These are phyloP conservation scores for Scarus forsteni DNA, from an alignment of 2,797 vertebrate genomes.

Conservation along the genomic window DNA sequence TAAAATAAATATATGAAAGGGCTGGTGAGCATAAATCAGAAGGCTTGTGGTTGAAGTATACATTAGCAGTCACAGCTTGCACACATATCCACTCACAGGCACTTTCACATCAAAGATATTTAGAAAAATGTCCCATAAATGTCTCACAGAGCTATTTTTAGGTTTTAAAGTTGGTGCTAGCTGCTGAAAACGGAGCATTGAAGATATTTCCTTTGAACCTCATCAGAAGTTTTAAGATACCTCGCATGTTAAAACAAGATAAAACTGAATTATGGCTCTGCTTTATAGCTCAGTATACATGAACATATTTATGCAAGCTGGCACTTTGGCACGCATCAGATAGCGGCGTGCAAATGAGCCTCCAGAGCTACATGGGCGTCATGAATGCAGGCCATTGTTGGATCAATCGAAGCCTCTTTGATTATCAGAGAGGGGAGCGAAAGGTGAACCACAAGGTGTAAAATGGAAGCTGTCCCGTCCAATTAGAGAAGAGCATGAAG, in stretches of 20 bases:
- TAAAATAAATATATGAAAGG: background rate
- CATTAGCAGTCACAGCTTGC: background rate
- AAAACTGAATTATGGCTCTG: background rate
- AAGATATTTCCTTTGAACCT: too few species aligned
- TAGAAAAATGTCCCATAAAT: background rate
- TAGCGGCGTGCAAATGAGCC: conserved; percentile 58
- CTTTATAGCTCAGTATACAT: background rate
- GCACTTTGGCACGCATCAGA: conserved; percentile 33
- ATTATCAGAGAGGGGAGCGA: conserved; percentile 46
- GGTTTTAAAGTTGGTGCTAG: background rate
- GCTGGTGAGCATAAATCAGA: background rate
- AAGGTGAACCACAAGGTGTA: conserved; percentile 38
- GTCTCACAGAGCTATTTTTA: background rate
- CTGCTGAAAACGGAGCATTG: background rate
- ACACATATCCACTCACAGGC: background rate
- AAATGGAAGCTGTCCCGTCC: conserved; percentile 52
- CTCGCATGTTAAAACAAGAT: too few species aligned
- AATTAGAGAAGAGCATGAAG: conserved; percentile 54
- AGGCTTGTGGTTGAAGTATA: background rate
- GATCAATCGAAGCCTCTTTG: conserved; percentile 52
- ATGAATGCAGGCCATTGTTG: conserved; percentile 62
- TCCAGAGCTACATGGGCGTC: conserved; percentile 18
- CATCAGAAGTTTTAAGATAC: too few species aligned
- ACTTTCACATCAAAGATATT: background rate
- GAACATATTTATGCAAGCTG: background rate